A percentile compares a stretch with the other conserved stretches of the same genome.
phyloP scores from a whole-genome alignment of 53 echinoderm and acorn worm genomes.

The Zoroaster sp. region DNA sequence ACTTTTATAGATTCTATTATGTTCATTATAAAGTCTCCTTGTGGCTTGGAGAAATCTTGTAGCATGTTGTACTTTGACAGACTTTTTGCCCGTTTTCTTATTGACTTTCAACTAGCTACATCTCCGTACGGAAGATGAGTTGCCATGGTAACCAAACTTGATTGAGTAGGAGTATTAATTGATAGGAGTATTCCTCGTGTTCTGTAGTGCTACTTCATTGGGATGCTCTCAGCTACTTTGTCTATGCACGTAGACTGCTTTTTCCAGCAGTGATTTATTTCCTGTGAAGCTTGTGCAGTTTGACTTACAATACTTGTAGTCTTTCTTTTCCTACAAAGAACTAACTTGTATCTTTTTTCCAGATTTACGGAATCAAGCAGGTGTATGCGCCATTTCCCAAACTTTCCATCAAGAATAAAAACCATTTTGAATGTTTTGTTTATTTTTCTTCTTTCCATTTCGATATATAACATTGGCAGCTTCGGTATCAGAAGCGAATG shows the following conservation, averaged over 20 bases:
- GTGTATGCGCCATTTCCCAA: not conserved
- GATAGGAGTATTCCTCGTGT: not conserved
- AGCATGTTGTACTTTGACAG: not conserved
- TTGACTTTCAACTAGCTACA: not conserved
- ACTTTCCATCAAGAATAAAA: not conserved
- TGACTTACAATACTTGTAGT: not conserved
- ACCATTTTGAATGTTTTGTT: not conserved
- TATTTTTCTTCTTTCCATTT: not conserved
- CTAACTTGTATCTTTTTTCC: not conserved
- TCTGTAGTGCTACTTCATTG: not conserved
- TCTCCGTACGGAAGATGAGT: not conserved
- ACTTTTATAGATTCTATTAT: not conserved
- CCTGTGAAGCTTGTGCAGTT: not conserved
- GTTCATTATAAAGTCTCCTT: not conserved
- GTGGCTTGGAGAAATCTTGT: not conserved
- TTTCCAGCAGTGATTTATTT: not conserved
- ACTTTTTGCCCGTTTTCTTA: not conserved
- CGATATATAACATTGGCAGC: slow-evolving; percentile 17
- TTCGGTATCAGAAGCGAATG: slow-evolving; percentile 67
- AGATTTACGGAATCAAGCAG: not conserved
- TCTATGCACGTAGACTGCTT: not conserved
- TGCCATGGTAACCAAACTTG: not conserved
- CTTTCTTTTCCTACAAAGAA: not conserved
- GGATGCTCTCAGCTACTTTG: not conserved
- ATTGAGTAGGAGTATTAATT: not conserved